phyloP scores from a whole-genome alignment of 2,113 vertebrate species.

The Corydoras maculifer region DNA sequence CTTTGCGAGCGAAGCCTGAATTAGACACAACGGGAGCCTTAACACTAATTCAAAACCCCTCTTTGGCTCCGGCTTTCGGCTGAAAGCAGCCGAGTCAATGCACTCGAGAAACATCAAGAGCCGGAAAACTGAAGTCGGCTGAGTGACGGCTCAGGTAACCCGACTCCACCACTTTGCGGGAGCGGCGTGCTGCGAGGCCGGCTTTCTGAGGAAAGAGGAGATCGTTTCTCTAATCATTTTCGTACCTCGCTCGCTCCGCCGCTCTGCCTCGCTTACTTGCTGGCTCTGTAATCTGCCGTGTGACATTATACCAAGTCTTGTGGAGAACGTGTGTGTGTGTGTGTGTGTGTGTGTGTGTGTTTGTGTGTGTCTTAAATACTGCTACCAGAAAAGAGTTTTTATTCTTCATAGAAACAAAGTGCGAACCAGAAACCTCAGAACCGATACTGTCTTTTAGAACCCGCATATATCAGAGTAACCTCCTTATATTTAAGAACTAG shows the following conservation, averaged over 20 bases:
- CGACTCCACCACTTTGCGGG: slow-evolving; percentile 21
- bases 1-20: slow-evolving; percentile 10
- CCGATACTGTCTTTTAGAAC: no score
- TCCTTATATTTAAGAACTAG: no score
- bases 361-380: no score
- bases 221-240: slow-evolving; percentile 19
- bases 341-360: no score
- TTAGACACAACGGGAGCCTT: slow-evolving; percentile 1
- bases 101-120: neutral
- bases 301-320: slow-evolving; percentile 15
- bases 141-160: slow-evolving; percentile 36
- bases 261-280: slow-evolving; percentile 16
- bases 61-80: neutral
- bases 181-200: slow-evolving; percentile 18
- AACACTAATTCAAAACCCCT: neutral
- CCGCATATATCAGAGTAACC: no score
- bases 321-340: no score
- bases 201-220: slow-evolving; percentile 22
- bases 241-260: slow-evolving; percentile 3
- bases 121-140: slow-evolving; percentile 1
- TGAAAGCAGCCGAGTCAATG: neutral
- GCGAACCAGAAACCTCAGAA: no score
- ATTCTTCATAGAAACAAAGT: no score
- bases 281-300: slow-evolving; percentile 23
- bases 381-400: no score